These are phyloP conservation scores for Megathymus violae DNA, from an alignment of 1,140 invertebrate genomes.

Conservation along the genomic window DNA sequence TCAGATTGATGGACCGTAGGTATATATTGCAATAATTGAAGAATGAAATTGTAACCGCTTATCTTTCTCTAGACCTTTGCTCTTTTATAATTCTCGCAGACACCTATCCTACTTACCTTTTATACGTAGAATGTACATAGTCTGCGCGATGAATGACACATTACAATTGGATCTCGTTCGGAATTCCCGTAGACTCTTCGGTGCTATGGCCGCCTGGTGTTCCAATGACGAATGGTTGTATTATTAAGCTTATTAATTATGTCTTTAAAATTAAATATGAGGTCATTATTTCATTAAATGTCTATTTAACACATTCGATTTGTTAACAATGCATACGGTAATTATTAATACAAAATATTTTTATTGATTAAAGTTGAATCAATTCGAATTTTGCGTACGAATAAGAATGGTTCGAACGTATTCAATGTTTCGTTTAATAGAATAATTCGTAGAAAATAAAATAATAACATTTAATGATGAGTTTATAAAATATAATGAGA, in stretches of 20 bases:
- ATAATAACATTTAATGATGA: too few species aligned
- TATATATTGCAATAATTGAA: too few species aligned
- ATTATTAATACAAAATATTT: too few species aligned
- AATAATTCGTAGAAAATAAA: too few species aligned
- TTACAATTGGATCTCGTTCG: constrained; percentile 33
- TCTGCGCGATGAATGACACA: constrained; percentile 27
- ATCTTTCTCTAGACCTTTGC: constrained; percentile 16
- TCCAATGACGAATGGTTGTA: constrained; percentile 13
- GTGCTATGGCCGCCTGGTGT: constrained; percentile 24
- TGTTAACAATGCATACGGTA: too few species aligned
- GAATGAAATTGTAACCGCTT: too few species aligned
- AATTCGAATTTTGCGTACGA: too few species aligned
- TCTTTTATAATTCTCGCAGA: constrained; percentile 14
- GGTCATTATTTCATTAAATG: not conserved
- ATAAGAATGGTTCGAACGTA: too few species aligned
- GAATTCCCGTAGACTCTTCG: constrained; percentile 30
- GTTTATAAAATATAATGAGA: too few species aligned
- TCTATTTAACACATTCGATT: constrained; percentile 5
- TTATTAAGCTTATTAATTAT: constrained; percentile 20
- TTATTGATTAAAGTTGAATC: too few species aligned
- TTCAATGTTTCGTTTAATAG: too few species aligned
- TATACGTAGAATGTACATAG: constrained; percentile 19
- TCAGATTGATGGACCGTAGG: not conserved
- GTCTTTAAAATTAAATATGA: constrained; percentile 2
- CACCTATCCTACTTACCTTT: constrained; percentile 20